Evolutionary conservation across 2,797 vertebrate species (phyloP).

Genomic region (Hypotaenidia philippensis): DNA sequence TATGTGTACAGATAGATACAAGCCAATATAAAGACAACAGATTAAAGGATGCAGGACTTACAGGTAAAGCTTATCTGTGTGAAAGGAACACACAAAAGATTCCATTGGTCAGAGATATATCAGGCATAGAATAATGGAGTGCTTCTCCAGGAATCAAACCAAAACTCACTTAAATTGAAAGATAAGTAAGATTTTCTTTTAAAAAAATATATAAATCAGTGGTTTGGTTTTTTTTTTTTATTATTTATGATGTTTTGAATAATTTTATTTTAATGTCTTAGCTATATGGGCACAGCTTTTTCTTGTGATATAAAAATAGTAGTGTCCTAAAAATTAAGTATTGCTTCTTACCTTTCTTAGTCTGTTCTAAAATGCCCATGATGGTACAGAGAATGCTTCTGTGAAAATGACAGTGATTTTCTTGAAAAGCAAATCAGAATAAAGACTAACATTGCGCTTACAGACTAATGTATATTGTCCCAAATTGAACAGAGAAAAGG

Average conservation of each 20-base stretch:
- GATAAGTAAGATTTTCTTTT: not conserved
- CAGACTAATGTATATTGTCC: not conserved
- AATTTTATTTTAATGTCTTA: not conserved
- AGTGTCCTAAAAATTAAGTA: not conserved
- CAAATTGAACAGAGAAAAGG: not conserved
- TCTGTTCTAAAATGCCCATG: not conserved
- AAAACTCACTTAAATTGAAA: not conserved
- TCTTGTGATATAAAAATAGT: not conserved
- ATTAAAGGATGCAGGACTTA: not conserved
- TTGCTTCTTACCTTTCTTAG: not conserved
- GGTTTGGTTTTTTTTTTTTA: not conserved
- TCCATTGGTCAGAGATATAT: not conserved
- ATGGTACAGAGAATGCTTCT: not conserved
- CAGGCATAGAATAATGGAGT: not conserved
- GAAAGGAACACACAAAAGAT: not conserved
- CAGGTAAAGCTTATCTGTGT: not conserved
- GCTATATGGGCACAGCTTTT: not conserved
- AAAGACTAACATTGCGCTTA: not conserved
- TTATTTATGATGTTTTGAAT: not conserved
- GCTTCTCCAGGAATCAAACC: not conserved
- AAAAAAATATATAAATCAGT: too few relatives aligned
- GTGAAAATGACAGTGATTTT: not conserved
- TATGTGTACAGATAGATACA: not conserved
- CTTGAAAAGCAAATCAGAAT: not conserved
- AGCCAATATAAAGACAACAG: not conserved